Conservation (phyloP, 2,888 invertebrate genomes). For the Laspeyria flexula region DNA sequence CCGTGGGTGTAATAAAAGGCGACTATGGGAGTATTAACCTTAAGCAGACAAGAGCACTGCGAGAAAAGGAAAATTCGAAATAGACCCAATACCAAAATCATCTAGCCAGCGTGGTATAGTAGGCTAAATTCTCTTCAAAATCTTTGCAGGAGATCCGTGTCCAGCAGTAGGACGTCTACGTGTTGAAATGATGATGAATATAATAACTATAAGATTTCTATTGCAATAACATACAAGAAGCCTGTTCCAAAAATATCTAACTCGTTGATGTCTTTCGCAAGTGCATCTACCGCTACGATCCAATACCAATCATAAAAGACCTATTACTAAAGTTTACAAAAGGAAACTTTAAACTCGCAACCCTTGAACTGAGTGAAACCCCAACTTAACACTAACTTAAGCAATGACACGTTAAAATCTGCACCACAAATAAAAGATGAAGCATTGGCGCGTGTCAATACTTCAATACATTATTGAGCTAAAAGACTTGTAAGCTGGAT, state of each 20-base stretch:
- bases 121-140: too few relatives aligned
- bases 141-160: too few relatives aligned
- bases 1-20: too few relatives aligned
- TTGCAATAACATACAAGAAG: not conserved
- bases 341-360: not conserved
- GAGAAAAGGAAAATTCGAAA: too few relatives aligned
- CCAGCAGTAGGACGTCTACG: too few relatives aligned
- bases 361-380: conserved; percentile 11
- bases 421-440: conserved; percentile 33
- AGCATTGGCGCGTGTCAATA: conserved; percentile 35
- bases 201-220: too few relatives aligned
- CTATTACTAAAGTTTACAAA: not conserved
- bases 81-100: too few relatives aligned
- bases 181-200: too few relatives aligned
- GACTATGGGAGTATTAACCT: too few relatives aligned
- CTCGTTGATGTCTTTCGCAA: conserved; percentile 56
- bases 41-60: too few relatives aligned
- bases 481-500: conserved; percentile 40
- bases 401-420: conserved; percentile 19
- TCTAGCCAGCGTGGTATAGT: too few relatives aligned
- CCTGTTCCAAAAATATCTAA: not conserved
- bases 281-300: not conserved
- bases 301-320: not conserved
- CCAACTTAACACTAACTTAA: conserved; percentile 11
- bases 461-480: conserved; percentile 32